Percentiles rank a stretch among this genome's conserved stretches.
Conservation (phyloP, 2,113 vertebrate genomes). For the Bothrops jararaca region DNA sequence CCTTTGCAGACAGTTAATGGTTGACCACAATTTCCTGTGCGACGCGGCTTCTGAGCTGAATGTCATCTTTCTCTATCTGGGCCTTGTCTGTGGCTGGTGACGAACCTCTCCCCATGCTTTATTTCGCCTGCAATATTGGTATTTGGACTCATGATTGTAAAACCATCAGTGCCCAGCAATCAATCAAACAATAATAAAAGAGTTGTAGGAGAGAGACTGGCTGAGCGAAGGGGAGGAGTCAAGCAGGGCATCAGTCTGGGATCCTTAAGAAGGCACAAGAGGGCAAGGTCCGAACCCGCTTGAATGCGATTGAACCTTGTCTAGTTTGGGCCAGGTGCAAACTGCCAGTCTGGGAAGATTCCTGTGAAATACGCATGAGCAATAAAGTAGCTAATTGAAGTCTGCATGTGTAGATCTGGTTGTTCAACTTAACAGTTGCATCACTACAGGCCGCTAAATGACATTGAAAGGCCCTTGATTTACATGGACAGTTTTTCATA, state of each 20-base stretch:
- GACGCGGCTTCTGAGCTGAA: not conserved
- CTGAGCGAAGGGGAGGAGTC: not conserved
- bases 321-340: not conserved
- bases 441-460: not conserved
- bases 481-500: not conserved
- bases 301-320: not conserved
- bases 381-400: not conserved
- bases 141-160: not conserved
- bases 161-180: not conserved
- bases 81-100: not conserved
- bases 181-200: not conserved
- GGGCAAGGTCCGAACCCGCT: not conserved
- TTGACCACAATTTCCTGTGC: not conserved
- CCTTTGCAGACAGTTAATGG: not conserved
- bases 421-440: not conserved
- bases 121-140: not conserved
- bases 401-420: not conserved
- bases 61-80: not conserved
- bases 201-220: not conserved
- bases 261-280: not conserved
- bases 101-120: not conserved
- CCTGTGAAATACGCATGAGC: not conserved
- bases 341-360: not conserved
- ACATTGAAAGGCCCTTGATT: conserved; percentile 12
- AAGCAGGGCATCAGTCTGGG: not conserved